Evolutionary conservation across 2,888 invertebrate species (phyloP), one percentile per base, ranked within the genome.

Genomic region (Dryocosmus kuriphilus): DNA sequence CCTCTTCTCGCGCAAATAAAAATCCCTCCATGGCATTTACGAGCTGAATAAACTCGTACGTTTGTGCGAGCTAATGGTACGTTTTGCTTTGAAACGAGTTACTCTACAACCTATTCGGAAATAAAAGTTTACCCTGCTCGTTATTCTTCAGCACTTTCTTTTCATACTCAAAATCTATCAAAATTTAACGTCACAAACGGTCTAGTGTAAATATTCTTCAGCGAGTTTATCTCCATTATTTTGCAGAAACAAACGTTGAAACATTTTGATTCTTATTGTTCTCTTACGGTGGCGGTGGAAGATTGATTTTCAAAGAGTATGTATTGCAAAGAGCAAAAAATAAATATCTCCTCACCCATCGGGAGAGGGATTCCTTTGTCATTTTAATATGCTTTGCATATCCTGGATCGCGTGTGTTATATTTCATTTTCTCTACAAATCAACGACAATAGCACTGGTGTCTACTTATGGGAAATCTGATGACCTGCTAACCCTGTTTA

Each of bases 401-500:
- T 67, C 46, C 41, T 67, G 46, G 9, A 67, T 67, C 67, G 46
- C 67, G 41, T 67, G 46, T 27, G 67, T 67, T 46, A 71, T 71
- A 30, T 71, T 71, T 30, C n/a, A 71, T 71, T 51, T 71, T 71
- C 71, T 71, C 51, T 71, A 71, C 46, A 51, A 51, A 71, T 51
- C 71, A 71, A 71, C 51, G 51, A 71, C 71, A 51, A 71, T 71
- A 51, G 30, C 51, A 51, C 22, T 71, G 51, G 71, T 71, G 71
- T 71, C 71, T 51, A 71, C 71, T 71, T 71, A 71, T 71, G 51
- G 71, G 71, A 55, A 71, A 71, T 85, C 84, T 85, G 86, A 85
- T 85, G 85, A 83, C 85, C 77, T 80, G 85, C 84, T 86, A 86
- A 86, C 83, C 84, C 82, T 80, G 83, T 86, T 83, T 76, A 75